Evolutionary conservation across 2,113 vertebrate genomes (phyloP).

Genomic region (Protomyctophum bolini): DNA sequence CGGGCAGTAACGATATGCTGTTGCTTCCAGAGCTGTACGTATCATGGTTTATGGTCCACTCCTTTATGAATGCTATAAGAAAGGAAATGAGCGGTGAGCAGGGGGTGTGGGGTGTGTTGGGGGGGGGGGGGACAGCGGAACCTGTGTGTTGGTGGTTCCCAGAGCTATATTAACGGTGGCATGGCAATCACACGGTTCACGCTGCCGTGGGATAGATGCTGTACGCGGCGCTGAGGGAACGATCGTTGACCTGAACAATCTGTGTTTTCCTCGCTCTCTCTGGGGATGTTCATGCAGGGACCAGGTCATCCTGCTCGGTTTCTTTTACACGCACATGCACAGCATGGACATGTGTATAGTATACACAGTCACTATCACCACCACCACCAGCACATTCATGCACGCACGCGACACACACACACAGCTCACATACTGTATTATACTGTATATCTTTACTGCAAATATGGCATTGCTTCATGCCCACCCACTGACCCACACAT

Average conservation of each 20-base stretch:
- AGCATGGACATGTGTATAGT: constrained; percentile 31
- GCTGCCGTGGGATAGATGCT: constrained; percentile 38
- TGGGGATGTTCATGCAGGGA: constrained; percentile 61
- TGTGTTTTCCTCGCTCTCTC: constrained; percentile 51
- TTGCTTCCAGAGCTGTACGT: constrained; percentile 35
- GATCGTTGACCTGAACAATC: constrained; percentile 66
- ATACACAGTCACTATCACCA: constrained; percentile 24
- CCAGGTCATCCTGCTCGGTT: constrained; percentile 60
- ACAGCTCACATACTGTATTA: neutral
- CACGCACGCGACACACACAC: neutral
- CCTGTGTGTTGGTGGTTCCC: constrained; percentile 40
- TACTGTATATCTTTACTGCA: too few relatives aligned
- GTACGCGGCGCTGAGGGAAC: constrained; percentile 21
- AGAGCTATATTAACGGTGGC: constrained; percentile 61
- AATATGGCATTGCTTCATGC: too few relatives aligned
- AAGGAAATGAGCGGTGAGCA: constrained; percentile 29
- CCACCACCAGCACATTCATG: neutral
- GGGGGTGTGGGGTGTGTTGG: too few relatives aligned
- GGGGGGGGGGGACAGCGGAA: constrained; percentile 34
- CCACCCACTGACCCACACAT: constrained; percentile 5
- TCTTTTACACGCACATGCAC: constrained; percentile 57
- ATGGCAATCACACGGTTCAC: neutral
- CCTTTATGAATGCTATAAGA: constrained; percentile 49
- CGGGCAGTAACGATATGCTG: constrained; percentile 23
- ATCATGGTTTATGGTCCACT: constrained; percentile 18